phyloP scores from a whole-genome alignment of 2,797 vertebrate genomes.

The Periophthalmus magnuspinnatus region DNA sequence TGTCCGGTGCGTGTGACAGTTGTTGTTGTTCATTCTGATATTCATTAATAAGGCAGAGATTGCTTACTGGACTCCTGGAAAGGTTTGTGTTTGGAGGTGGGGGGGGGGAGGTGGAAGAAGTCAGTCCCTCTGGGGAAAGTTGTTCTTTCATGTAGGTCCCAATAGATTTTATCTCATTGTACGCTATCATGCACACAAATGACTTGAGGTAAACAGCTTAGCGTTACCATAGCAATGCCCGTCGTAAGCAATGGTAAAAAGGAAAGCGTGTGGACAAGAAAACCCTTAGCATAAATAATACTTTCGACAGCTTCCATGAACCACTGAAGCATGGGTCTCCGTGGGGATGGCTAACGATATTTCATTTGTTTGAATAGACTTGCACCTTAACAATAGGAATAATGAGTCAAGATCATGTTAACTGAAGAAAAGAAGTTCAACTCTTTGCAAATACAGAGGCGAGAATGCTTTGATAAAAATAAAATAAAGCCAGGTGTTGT shows the following conservation, averaged over 20 bases:
- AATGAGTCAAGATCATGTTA: slow-evolving; percentile 3
- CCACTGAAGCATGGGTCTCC: slow-evolving; percentile 44
- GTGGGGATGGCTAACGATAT: slow-evolving; percentile 32
- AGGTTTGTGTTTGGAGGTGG: slow-evolving; percentile 49
- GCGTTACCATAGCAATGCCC: slow-evolving; percentile 80
- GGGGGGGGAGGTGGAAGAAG: slow-evolving; percentile 27
- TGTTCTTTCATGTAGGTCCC: slow-evolving; percentile 82
- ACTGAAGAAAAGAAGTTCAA: not conserved
- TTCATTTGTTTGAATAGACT: slow-evolving; percentile 45
- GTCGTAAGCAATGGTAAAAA: slow-evolving; percentile 71
- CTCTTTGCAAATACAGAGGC: not conserved
- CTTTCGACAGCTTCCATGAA: slow-evolving; percentile 62
- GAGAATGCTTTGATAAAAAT: not conserved
- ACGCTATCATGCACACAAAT: slow-evolving; percentile 80
- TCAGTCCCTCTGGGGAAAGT: slow-evolving; percentile 69
- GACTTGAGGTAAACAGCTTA: slow-evolving; percentile 80
- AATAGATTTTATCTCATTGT: slow-evolving; percentile 78
- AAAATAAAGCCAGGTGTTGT: not conserved
- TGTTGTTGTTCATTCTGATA: slow-evolving; percentile 79
- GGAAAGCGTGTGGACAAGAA: slow-evolving; percentile 66
- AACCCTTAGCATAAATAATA: slow-evolving; percentile 66
- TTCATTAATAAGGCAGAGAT: slow-evolving; percentile 77
- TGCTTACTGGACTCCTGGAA: slow-evolving; percentile 70
- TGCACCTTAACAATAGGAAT: slow-evolving; percentile 30
- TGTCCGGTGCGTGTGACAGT: slow-evolving; percentile 68